These are phyloP conservation scores for Pseudochirops corinnae DNA, from an alignment of 2,797 vertebrate genomes.

Conservation along the genomic window DNA sequence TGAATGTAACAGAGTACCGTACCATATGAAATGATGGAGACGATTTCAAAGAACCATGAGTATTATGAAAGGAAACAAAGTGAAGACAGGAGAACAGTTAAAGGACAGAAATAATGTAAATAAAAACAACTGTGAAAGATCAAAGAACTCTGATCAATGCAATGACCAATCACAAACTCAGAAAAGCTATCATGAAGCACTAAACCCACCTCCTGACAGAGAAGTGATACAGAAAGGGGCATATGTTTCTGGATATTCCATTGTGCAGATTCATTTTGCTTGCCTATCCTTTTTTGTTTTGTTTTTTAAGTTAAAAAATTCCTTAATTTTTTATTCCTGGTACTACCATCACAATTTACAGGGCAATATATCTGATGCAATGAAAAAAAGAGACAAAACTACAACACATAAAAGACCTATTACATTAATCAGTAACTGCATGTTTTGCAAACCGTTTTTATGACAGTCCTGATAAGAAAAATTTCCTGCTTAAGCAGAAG, in stretches of 20 bases:
- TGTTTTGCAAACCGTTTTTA: conserved; percentile 88
- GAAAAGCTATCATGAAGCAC: background rate
- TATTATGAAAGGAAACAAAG: background rate
- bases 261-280: background rate
- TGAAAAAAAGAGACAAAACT: conserved; percentile 87
- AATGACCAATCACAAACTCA: background rate
- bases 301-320: background rate
- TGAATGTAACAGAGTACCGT: background rate
- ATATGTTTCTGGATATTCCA: background rate
- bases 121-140: background rate
- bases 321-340: conserved; percentile 89
- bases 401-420: conserved; percentile 89
- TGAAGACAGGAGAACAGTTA: background rate
- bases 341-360: conserved; percentile 95
- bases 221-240: background rate
- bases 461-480: conserved; percentile 93
- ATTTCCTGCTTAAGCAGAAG: conserved; percentile 92
- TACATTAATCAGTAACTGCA: conserved; percentile 82
- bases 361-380: conserved; percentile 93
- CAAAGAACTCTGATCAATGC: background rate
- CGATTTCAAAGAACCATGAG: background rate
- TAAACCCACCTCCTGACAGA: background rate
- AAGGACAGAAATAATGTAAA: background rate
- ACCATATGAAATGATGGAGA: background rate
- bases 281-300: background rate